A percentile compares a stretch with the other conserved stretches of the same genome.
phyloP scores from a whole-genome alignment of 2,888 invertebrate genomes.

The Cantharis rufa region DNA sequence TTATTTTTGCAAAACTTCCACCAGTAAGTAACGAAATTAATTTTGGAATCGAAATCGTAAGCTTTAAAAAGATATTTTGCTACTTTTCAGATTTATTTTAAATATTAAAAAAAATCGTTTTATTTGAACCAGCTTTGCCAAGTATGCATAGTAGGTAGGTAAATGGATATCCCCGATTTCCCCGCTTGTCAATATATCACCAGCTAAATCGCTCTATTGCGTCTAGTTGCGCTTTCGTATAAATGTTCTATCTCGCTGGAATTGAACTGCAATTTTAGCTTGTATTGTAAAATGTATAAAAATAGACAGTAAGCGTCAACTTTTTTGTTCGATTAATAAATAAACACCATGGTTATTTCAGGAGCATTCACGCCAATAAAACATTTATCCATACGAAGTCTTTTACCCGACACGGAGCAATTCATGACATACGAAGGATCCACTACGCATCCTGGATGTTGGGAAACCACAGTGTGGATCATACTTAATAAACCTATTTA shows the following conservation, averaged over 20 bases:
- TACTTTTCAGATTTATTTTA: not conserved
- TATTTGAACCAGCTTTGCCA: conserved; percentile 23
- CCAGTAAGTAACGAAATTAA: too few species aligned
- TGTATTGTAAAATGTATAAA: conserved; percentile 9
- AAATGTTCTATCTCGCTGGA: conserved; percentile 20
- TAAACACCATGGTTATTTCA: conserved; percentile 52
- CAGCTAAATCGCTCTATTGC: conserved; percentile 24
- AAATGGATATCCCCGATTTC: conserved; percentile 16
- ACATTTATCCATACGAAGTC: conserved; percentile 80
- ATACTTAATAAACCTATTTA: conserved; percentile 97
- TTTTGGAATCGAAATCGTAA: not conserved
- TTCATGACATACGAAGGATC: conserved; percentile 99
- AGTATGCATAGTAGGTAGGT: conserved; percentile 10
- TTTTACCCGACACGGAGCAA: conserved; percentile 89
- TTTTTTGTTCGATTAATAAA: conserved; percentile 20
- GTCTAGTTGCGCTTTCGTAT: conserved; percentile 26
- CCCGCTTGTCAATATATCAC: conserved; percentile 31
- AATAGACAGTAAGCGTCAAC: conserved; percentile 1
- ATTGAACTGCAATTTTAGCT: conserved; percentile 9
- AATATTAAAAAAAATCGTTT: conserved; percentile 24
- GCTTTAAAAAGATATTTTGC: not conserved
- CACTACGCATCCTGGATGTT: conserved; percentile 96
- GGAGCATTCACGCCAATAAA: conserved; percentile 82
- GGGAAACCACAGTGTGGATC: conserved; percentile 99
- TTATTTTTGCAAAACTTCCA: too few species aligned